These are phyloP conservation scores for Selenia dentaria DNA, from an alignment of 2,888 invertebrate genomes.

Conservation along the genomic window DNA sequence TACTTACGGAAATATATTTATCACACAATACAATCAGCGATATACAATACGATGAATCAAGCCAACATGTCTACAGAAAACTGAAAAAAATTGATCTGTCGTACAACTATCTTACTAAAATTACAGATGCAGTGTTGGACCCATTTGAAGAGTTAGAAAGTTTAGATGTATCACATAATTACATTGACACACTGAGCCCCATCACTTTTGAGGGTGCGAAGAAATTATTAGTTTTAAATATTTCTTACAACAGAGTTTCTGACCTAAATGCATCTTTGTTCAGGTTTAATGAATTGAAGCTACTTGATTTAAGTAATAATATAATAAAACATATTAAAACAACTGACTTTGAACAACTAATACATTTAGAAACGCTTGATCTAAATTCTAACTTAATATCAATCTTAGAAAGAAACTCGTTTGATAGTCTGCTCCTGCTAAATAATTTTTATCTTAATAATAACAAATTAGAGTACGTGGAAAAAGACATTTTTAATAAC, in stretches of 20 bases:
- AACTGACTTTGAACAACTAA: constrained; percentile 49
- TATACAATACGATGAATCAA: constrained; percentile 30
- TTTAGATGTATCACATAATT: constrained; percentile 61
- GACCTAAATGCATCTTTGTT: constrained; percentile 54
- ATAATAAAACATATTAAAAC: constrained; percentile 42
- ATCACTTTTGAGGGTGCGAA: constrained; percentile 59
- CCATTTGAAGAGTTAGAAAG: constrained; percentile 41
- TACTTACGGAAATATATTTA: constrained; percentile 49
- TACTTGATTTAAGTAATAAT: constrained; percentile 53
- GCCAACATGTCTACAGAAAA: constrained; percentile 17
- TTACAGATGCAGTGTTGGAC: constrained; percentile 53
- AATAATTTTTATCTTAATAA: constrained; percentile 44
- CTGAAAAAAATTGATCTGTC: constrained; percentile 53
- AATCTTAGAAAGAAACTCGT: constrained; percentile 41
- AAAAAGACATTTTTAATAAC: constrained; percentile 44
- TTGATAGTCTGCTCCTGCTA: constrained; percentile 42
- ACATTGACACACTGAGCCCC: constrained; percentile 42
- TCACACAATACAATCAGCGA: constrained; percentile 55
- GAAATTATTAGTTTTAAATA: constrained; percentile 45
- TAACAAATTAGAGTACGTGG: constrained; percentile 46
- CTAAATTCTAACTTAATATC: constrained; percentile 51
- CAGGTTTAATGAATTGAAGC: constrained; percentile 50
- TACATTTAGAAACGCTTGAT: constrained; percentile 43
- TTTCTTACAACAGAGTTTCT: constrained; percentile 53
- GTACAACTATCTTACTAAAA: constrained; percentile 48